phyloP scores from a whole-genome alignment of 2,113 vertebrate species.

The Vanacampus margaritifer region DNA sequence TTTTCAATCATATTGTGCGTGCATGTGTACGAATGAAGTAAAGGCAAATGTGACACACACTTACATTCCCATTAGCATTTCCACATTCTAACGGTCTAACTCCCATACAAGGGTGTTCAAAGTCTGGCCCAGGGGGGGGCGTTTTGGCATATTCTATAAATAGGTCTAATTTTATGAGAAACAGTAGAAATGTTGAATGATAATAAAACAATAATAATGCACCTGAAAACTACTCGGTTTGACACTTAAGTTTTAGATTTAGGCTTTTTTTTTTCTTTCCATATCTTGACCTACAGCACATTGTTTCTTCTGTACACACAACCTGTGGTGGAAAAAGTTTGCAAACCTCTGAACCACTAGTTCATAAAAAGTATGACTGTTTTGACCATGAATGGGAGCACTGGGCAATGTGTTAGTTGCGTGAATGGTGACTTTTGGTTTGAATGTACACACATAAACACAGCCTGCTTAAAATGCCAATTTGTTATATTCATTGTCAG shows the following conservation, averaged over 20 bases:
- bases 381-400: background rate
- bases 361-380: background rate
- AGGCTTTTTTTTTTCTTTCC: background rate
- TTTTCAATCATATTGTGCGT: no score
- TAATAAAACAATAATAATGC: background rate
- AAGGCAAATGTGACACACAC: no score
- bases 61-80: no score
- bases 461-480: background rate
- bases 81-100: no score
- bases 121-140: no score
- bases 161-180: background rate
- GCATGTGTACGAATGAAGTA: no score
- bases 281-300: no score
- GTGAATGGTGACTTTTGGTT: background rate
- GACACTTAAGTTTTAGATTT: no score
- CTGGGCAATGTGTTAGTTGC: background rate
- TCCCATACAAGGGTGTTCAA: no score
- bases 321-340: background rate
- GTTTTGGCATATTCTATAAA: no score
- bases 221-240: no score
- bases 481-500: background rate
- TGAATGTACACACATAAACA: no score
- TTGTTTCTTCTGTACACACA: background rate
- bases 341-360: background rate
- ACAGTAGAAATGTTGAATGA: background rate